A percentile compares a stretch with the other conserved stretches of the same genome.
Evolutionary conservation across 1,140 invertebrate species (phyloP).

Genomic region (Drosophila murphyi): DNA sequence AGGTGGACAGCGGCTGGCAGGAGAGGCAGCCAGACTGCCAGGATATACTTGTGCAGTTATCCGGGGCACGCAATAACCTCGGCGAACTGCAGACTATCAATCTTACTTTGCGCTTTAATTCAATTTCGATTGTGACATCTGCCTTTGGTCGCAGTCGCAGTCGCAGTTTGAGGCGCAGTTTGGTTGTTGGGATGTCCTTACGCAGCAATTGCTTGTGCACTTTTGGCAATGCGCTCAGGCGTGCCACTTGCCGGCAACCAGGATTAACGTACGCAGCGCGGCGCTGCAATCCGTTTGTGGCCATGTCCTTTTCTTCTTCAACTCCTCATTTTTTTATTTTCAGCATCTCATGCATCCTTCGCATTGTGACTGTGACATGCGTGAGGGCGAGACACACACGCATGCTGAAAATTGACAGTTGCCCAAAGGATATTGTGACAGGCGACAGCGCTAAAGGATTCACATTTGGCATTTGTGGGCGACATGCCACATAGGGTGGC

Average conservation of each 20-base stretch:
- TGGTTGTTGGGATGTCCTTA: constrained; percentile 33
- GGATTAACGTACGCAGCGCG: constrained; percentile 70
- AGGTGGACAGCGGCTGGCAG: not conserved
- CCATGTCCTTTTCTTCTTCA: constrained; percentile 59
- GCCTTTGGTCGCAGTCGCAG: constrained; percentile 64
- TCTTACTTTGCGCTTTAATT: constrained; percentile 83
- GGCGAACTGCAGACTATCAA: constrained; percentile 81
- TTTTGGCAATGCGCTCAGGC: constrained; percentile 80
- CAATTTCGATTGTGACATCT: constrained; percentile 83
- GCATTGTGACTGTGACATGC: constrained; percentile 64
- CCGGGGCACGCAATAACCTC: constrained; percentile 77
- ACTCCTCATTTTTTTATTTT: constrained; percentile 35
- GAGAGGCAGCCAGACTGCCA: not conserved
- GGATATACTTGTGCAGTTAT: constrained; percentile 17
- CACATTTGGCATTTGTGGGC: constrained; percentile 57
- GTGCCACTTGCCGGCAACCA: constrained; percentile 67
- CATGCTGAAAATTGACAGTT: constrained; percentile 63
- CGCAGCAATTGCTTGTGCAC: constrained; percentile 61
- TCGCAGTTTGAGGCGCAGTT: not conserved
- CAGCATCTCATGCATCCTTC: constrained; percentile 30
- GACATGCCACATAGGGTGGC: constrained; percentile 65
- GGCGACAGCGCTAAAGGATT: constrained; percentile 39
- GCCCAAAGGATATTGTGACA: constrained; percentile 83
- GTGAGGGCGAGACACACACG: constrained; percentile 58
- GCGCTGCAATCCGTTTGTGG: constrained; percentile 73